Base-by-base conservation (phyloP, 2,888 invertebrate species). In the Bugulina stolonifera region DNA sequence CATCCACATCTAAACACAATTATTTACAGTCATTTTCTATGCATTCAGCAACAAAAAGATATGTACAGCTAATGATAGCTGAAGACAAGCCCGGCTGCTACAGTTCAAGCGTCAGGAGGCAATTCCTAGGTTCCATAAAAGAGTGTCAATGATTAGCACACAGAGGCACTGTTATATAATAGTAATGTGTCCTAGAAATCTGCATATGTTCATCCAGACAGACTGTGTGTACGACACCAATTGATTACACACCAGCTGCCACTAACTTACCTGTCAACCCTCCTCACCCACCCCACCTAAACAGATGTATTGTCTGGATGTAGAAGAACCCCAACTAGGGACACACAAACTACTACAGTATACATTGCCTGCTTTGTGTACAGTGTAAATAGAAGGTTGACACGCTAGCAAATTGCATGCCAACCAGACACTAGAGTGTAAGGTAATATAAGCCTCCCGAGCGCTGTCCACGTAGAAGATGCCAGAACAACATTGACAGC, bases 1-100 rank as follows among this genome's bases (percentile, higher is more conserved):
- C 97, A 84, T 96, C 94, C 35, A 98, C 89, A 89, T 98, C 97
- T 97, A 89, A 81, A 85, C 82, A 57, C 3, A 73, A 75, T 27
- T 71, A 25, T 43, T 43, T 18, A 43, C 43, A 43, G 5, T 43
- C 10, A 43, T n/a, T n/a, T n/a, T n/a, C n/a, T n/a, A n/a, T n/a
- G n/a, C n/a, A n/a, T n/a, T n/a, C n/a, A n/a, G n/a, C n/a, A n/a
- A n/a, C 43, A 10, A 43, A 43, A 43, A 43, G 5, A 43, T 43
- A 10, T 43, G 43, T 43, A 43, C 43, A 43, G 18, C 43, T 10
- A 43, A 43, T 43, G n/a, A n/a, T 43, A 18, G 18, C 43, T 43
- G 43, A 18, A 43, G 43, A 43, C 43, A 55, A 64, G 22, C 22
- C 27, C 27, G 34, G 34, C 64, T 29, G 25, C 64, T 64, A 64